Percentiles rank a stretch among this genome's conserved stretches.
These are phyloP conservation scores for Oscheius sp. DNA, from an alignment of 2,888 invertebrate genomes.

Conservation along the genomic window DNA sequence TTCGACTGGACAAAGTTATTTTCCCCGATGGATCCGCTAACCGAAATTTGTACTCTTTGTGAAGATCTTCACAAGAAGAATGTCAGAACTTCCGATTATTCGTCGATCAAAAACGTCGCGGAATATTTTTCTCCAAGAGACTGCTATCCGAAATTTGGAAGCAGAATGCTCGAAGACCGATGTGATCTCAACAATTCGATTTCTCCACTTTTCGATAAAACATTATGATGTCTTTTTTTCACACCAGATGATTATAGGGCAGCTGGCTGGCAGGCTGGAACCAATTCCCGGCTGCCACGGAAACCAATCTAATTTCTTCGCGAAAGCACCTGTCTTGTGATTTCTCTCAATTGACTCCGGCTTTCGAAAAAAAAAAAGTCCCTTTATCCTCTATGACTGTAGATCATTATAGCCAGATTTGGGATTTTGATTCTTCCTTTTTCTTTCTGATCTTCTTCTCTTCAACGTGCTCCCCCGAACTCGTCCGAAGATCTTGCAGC, in stretches of 20 bases:
- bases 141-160: not conserved
- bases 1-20: not conserved
- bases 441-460: too few relatives aligned
- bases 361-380: too few relatives aligned
- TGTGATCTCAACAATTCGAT: not conserved
- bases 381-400: too few relatives aligned
- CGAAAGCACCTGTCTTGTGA: not conserved
- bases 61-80: not conserved
- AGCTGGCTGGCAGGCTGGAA: too few relatives aligned
- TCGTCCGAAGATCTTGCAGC: too few relatives aligned
- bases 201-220: too few relatives aligned
- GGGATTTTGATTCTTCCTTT: too few relatives aligned
- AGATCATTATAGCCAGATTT: too few relatives aligned
- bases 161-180: not conserved
- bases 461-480: too few relatives aligned
- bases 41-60: not conserved
- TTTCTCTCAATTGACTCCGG: too few relatives aligned
- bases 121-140: not conserved
- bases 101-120: not conserved
- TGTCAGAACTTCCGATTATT: not conserved
- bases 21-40: not conserved
- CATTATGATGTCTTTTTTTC: too few relatives aligned
- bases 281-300: not conserved
- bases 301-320: not conserved
- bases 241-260: too few relatives aligned